Conservation (phyloP, 1,140 invertebrate species). For the Bathynomus jamesi region DNA sequence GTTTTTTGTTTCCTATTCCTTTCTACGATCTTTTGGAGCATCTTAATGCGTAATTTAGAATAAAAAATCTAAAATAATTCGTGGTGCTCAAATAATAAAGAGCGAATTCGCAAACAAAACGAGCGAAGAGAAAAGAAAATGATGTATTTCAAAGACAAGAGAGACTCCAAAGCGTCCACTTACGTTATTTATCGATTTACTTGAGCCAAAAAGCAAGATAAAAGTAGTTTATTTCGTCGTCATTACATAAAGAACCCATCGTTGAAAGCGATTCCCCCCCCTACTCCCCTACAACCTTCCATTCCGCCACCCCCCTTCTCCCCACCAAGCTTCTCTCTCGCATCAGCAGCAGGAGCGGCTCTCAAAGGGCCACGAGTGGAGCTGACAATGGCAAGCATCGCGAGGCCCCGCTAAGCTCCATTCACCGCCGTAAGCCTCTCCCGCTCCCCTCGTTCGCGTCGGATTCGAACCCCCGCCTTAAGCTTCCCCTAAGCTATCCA, state of each 20-base stretch:
- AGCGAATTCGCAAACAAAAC: background rate
- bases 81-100: background rate
- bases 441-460: slow-evolving; percentile 2
- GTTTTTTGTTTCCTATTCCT: background rate
- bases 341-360: background rate
- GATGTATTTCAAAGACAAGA: background rate
- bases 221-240: slow-evolving; percentile 1
- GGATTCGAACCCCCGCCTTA: slow-evolving; percentile 8
- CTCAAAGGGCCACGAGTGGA: slow-evolving; percentile 35
- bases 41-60: background rate
- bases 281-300: background rate
- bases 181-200: background rate
- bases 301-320: background rate
- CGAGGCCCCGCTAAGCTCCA: background rate
- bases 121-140: background rate
- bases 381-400: slow-evolving; percentile 37
- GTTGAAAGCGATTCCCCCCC: background rate
- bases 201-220: slow-evolving; percentile 1
- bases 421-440: slow-evolving; percentile 3
- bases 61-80: background rate
- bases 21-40: too few species aligned
- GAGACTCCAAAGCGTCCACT: background rate
- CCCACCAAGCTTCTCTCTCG: background rate
- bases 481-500: slow-evolving; percentile 8
- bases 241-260: slow-evolving; percentile 1